phyloP scores from a whole-genome alignment of 2,113 vertebrate species.

The Phalacrocorax aristotelis region DNA sequence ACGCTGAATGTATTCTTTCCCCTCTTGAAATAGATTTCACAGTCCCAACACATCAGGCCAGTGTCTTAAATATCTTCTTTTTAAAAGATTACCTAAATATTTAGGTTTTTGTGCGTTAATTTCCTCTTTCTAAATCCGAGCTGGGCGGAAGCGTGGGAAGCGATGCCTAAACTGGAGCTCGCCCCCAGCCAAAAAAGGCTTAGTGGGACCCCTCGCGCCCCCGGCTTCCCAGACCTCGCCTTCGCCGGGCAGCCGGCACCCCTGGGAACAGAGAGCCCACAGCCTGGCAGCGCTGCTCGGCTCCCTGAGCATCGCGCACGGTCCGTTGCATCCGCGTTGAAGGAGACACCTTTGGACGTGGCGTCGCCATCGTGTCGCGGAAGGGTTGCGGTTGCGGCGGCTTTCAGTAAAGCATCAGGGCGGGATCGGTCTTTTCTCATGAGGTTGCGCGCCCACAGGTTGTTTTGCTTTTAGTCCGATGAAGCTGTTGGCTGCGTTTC shows the following conservation, averaged over 20 bases:
- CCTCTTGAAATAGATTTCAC: neutral
- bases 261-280: neutral
- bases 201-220: accelerated
- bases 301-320: neutral
- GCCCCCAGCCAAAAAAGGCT: neutral
- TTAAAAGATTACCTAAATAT: neutral
- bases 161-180: neutral
- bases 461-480: neutral
- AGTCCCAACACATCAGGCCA: neutral
- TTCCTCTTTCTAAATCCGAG: neutral
- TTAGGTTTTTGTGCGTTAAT: neutral
- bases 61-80: slow-evolving; percentile 1
- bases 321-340: accelerated
- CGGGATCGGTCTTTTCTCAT: neutral
- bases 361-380: accelerated
- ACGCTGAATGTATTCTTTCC: neutral
- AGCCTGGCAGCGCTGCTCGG: neutral
- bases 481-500: neutral
- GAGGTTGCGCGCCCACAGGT: neutral
- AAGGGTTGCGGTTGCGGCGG: neutral
- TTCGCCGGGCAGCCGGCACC: accelerated
- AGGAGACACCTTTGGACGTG: neutral
- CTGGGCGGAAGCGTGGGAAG: neutral
- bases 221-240: neutral
- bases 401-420: neutral